Evolutionary conservation across 2,113 vertebrate species (phyloP), one percentile per base, ranked within the genome.

Genomic region (Microtus richardsoni): DNA sequence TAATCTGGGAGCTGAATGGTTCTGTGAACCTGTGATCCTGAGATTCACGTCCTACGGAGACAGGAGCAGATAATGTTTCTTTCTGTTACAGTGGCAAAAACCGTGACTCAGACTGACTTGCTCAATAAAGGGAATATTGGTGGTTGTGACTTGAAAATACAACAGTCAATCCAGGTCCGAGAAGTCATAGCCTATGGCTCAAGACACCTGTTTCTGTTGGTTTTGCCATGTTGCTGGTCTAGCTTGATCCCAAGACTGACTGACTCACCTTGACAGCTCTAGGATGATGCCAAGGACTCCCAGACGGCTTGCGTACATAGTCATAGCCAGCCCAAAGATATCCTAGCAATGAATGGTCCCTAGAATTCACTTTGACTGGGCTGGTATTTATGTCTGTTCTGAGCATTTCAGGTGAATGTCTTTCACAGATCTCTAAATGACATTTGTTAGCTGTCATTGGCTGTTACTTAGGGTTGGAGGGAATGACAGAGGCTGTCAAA

Each of bases 191-290:
- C 7, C 77, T 80, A 0, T n/a, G 21, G 21, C 13, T 85, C 66
- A 68, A 74, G 36, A 92, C 91, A 71, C 70, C 13, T 14, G 13
- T 92, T 96, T 88, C 41, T 64, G 92, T 91, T 30, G 11, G n/a
- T 83, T 36, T 52, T 78, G 19, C 33, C 44, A 11, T 36, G 1
- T 2, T 85, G 3, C 28, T 68, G 75, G 3, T 75, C 66, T 78
- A 75, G 22, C 14, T 92, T 22, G 17, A 73, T 52, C 33, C 58
- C 47, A 74, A 87, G 28, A n/a, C 16, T 92, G 33, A 88, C 36
- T 24, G 11, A 28, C 36, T 93, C 62, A 44, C 17, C 39, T 8
- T 91, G 1, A 0, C 44, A 30, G 47, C 44, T 41, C 70, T 30
- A 71, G 6, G 17, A 74, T 24, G 47, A 30, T 77, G 77, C 41